Evolutionary conservation across 2,888 invertebrate species (phyloP), one percentile per base, ranked within the genome.

Genomic region (Phymatocera aterrima): DNA sequence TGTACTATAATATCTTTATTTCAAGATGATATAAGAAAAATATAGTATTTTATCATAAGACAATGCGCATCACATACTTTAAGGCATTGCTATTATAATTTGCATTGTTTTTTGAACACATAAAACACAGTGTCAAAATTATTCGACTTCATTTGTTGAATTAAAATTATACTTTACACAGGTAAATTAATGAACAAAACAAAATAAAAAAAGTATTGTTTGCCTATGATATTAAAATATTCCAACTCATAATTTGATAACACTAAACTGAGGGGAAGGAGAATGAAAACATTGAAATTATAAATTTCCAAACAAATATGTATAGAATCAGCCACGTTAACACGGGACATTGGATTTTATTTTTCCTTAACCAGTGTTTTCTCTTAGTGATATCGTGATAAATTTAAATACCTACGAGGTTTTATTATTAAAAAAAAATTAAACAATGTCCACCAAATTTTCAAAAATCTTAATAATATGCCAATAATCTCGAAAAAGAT

Each of bases 281-380:
- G 31, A 18, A 31, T 8, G n/a, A 28, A 72, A 18, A 51, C 43
- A 43, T n/a, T 51, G 31, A 51, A 72, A 48, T 51, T 28, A 51
- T 28, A 21, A 37, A 40, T 75, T 75, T 24, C 21, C 54, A 40
- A 1, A 24, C 24, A 3, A 31, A 24, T 28, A n/a, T n/a, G n/a
- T n/a, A n/a, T 57, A 81, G 81, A 81, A 82, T 84, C 65, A 81
- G 82, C 85, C 85, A 85, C 86, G 86, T 88, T 88, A 86, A 89
- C 88, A 84, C 88, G 88, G 89, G 89, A 89, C 86, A 85, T 83
- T 79, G 82, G 84, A 84, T 84, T 82, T 86, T 84, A 83, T 82
- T 75, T 79, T 74, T 83, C 83, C 79, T 79, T 77, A 57, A 72
- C 43, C 74, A 57, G 74, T 75, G n/a, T n/a, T n/a, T n/a, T n/a